Conservation (phyloP, 2,888 invertebrate genomes). For the Torymus tubicola region DNA sequence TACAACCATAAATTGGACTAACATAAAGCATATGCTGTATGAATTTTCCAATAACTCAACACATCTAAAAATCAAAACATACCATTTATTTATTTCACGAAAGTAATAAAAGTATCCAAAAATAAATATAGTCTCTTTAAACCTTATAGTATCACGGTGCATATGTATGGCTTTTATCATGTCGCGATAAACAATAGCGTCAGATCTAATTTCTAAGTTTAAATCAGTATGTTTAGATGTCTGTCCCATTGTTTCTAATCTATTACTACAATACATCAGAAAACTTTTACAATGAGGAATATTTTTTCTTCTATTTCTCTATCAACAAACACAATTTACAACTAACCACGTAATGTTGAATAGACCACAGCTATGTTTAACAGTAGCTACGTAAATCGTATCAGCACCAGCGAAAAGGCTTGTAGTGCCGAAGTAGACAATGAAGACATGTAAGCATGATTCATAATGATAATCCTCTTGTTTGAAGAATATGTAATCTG, state of each 20-base stretch:
- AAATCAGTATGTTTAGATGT: too few relatives aligned
- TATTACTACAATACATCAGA: neutral
- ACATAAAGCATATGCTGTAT: neutral
- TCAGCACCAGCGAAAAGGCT: neutral
- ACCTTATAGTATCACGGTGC: neutral
- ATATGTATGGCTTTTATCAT: too few relatives aligned
- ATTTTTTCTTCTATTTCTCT: neutral
- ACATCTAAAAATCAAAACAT: neutral
- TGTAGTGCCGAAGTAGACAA: constrained; percentile 2
- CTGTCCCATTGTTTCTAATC: too few relatives aligned
- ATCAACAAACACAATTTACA: neutral
- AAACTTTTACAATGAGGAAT: neutral
- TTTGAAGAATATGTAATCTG: constrained; percentile 4
- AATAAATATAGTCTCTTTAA: neutral
- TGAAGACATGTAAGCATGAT: neutral
- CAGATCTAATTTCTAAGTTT: too few relatives aligned
- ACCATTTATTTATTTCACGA: neutral
- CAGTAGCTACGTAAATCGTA: constrained; percentile 2
- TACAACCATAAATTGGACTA: neutral
- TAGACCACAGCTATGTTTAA: constrained; percentile 33
- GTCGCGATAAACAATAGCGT: too few relatives aligned
- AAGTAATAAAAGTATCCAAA: neutral
- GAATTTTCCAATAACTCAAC: constrained; percentile 15
- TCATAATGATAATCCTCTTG: constrained; percentile 3
- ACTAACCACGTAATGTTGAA: constrained; percentile 19